Conservation (phyloP, 2,888 invertebrate species). For the Scotopteryx bipunctaria region DNA sequence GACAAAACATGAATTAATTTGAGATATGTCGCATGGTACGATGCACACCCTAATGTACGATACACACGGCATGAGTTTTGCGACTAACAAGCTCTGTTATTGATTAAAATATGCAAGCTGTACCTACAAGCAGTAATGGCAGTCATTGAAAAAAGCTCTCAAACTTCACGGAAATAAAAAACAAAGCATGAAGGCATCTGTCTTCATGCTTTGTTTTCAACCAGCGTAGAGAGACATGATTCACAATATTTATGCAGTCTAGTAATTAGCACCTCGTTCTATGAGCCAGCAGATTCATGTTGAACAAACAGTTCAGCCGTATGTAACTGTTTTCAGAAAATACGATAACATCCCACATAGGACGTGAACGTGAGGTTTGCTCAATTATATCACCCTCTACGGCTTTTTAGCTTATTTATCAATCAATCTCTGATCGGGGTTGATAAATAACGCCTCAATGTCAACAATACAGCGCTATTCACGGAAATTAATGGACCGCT, state of each 20-base stretch:
- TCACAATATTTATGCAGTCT: too few species aligned
- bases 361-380: conserved; percentile 71
- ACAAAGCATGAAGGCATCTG: too few species aligned
- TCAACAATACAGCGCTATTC: conserved; percentile 55
- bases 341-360: conserved; percentile 60
- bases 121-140: too few species aligned
- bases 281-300: not conserved
- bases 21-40: conserved; percentile 79
- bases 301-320: conserved; percentile 28
- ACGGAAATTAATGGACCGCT: conserved; percentile 59
- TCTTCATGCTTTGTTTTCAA: too few species aligned
- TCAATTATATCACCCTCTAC: conserved; percentile 75
- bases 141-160: too few species aligned
- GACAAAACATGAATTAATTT: conserved; percentile 84
- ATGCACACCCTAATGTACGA: conserved; percentile 59
- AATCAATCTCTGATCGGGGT: conserved; percentile 75
- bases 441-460: conserved; percentile 67
- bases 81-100: conserved; percentile 12
- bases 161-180: too few species aligned
- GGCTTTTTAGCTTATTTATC: conserved; percentile 79
- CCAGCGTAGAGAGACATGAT: too few species aligned
- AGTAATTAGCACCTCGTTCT: too few species aligned
- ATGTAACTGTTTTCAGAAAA: conserved; percentile 54
- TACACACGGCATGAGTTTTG: conserved; percentile 46
- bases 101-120: not conserved